Base-by-base conservation (phyloP, 2,888 invertebrate genomes). In the Eretmocerus hayati region DNA sequence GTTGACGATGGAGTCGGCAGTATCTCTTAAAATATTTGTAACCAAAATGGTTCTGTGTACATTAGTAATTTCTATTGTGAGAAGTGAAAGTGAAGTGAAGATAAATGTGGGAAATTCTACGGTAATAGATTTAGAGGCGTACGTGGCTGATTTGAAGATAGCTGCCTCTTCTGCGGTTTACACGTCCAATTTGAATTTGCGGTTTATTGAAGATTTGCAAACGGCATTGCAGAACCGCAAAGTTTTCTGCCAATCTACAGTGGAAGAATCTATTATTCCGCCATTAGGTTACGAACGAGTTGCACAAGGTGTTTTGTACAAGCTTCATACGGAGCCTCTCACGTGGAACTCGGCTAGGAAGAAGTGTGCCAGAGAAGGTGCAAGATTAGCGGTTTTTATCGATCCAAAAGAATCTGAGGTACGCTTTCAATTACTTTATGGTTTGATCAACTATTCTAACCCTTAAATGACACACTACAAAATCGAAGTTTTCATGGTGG, bases 291-390 rank as follows among this genome's bases (percentile, higher is more conserved):
- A 11, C 19, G 2, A 16, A 15, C 11, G 15, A 19, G 20, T 5
- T 5, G 19, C 8, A 9, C 8, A 6, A 9, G 15, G 37, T 9
- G 20, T 37, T 9, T 8, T 20, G 6, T 20, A 37, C 3, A 19
- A 19, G 11, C 6, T 20, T 9, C 19, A 19, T 6, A 19, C 2
- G 37, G 20, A 37, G 5, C 18, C 8, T 19, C 8, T 37, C 9
- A 31, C 42, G 4, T 57, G 56, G 56, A 60, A 58, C 53, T 56
- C 48, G 41, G 62, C 62, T 9, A 58, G 60, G 22, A 57, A 59
- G 38, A 41, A 56, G n/a, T 58, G 58, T 39, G 53, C 43, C 42
- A 53, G 53, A 19, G 56, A 59, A 36, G 55, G 56, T 16, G 58
- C 51, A 36, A 53, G 55, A 51, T 53, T 61, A 3, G 57, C 61